These are phyloP conservation scores for Lucilia sericata DNA, from an alignment of 1,140 invertebrate species.

Conservation along the genomic window DNA sequence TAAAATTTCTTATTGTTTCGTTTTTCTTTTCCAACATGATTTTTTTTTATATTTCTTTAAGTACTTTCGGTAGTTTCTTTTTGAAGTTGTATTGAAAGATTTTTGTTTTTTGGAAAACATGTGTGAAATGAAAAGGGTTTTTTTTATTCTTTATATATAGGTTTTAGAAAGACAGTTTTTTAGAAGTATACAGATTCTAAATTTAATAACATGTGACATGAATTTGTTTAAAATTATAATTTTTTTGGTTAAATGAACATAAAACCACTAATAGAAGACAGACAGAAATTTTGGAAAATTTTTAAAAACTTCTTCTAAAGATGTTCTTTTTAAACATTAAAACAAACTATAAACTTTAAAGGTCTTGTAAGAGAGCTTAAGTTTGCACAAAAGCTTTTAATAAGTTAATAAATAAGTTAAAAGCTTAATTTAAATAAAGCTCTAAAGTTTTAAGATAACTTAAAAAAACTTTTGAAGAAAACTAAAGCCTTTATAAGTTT, in stretches of 20 bases:
- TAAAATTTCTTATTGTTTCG: conserved; percentile 18
- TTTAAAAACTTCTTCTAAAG: no score
- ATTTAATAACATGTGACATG: conserved; percentile 29
- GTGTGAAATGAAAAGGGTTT: conserved; percentile 10
- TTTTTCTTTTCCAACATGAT: background rate
- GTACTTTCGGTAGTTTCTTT: background rate
- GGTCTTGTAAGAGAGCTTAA: no score
- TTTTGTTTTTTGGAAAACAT: background rate
- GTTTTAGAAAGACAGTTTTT: background rate
- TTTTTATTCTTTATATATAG: background rate
- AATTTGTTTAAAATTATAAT: background rate
- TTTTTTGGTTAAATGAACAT: background rate
- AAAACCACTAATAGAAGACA: background rate
- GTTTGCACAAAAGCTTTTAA: no score
- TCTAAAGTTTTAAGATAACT: no score
- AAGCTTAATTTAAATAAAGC: no score
- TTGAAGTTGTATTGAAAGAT: conserved; percentile 14
- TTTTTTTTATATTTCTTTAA: background rate
- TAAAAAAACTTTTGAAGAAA: no score
- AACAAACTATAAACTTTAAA: no score
- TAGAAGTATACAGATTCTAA: background rate
- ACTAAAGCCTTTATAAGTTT: no score
- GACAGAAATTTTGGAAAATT: no score
- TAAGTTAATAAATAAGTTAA: no score
- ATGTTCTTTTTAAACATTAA: no score